Evolutionary conservation across 1,140 invertebrate species (phyloP).

Genomic region (Zophobas morio): DNA sequence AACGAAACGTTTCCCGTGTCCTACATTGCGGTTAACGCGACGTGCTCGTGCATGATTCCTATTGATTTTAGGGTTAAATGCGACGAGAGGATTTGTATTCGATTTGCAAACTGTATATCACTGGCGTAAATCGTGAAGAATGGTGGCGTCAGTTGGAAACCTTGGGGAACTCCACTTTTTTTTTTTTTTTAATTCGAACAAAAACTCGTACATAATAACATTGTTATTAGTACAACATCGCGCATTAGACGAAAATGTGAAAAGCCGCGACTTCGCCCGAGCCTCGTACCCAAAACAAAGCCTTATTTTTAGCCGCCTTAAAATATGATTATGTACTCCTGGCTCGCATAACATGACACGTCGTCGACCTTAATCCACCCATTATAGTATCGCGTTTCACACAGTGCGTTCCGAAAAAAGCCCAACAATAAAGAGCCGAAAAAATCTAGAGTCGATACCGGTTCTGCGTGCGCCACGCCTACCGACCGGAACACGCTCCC

Average conservation of each 20-base stretch:
- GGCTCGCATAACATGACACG: background rate
- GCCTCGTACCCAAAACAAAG: background rate
- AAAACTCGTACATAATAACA: no score
- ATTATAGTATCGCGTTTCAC: slow-evolving; percentile 5
- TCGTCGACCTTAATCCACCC: background rate
- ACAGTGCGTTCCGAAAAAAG: background rate
- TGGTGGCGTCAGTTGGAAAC: background rate
- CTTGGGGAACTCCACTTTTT: no score
- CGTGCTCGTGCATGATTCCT: slow-evolving; percentile 13
- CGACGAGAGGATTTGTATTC: background rate
- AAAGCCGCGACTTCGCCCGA: no score
- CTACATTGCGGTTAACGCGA: background rate
- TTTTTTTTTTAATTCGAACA: no score
- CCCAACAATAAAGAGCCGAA: slow-evolving; percentile 3
- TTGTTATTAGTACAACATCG: no score
- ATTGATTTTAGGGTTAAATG: background rate
- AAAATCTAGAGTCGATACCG: background rate
- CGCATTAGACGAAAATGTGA: no score
- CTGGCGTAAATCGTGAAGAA: background rate
- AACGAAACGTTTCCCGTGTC: slow-evolving; percentile 20
- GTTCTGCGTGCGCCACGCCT: slow-evolving; percentile 16
- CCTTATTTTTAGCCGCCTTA: background rate
- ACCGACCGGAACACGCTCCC: slow-evolving; percentile 29
- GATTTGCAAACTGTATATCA: background rate
- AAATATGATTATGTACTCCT: background rate